Conservation (phyloP, 2,113 vertebrate genomes). For the Epinephelus fuscoguttatus region DNA sequence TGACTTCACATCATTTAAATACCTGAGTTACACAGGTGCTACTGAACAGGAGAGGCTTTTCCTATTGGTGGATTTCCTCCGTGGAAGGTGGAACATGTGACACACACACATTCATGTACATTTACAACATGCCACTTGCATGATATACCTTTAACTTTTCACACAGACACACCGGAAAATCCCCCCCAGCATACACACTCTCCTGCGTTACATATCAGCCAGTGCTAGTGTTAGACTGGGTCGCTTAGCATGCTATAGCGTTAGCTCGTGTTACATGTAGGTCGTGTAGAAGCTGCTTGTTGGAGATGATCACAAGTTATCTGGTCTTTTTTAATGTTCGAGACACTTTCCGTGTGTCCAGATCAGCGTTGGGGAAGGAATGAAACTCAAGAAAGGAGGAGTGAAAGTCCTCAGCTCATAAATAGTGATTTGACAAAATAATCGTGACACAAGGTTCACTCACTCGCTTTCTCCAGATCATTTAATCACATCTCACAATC, state of each 20-base stretch:
- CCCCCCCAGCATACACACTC: not conserved
- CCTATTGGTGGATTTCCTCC: constrained; percentile 20
- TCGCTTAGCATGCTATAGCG: constrained; percentile 62
- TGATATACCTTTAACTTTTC: not conserved
- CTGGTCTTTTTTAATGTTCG: not conserved
- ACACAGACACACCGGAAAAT: constrained; percentile 10
- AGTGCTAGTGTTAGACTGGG: constrained; percentile 40
- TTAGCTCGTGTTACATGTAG: constrained; percentile 52
- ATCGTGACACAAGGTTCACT: not conserved
- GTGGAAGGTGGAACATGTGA: constrained; percentile 47
- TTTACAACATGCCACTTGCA: constrained; percentile 18
- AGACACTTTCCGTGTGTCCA: constrained; percentile 8
- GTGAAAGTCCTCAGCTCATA: not conserved
- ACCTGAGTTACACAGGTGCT: constrained; percentile 54
- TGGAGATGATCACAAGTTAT: constrained; percentile 24
- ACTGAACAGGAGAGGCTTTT: constrained; percentile 43
- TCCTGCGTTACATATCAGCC: constrained; percentile 17
- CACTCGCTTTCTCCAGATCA: too few species aligned
- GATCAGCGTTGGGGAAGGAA: not conserved
- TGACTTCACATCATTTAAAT: constrained; percentile 12
- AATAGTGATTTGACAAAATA: not conserved
- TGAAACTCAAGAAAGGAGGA: not conserved
- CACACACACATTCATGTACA: constrained; percentile 34
- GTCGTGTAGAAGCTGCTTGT: constrained; percentile 48
- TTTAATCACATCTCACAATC: too few species aligned